These are phyloP conservation scores for Nymphalis polychloros DNA, from an alignment of 2,888 invertebrate species.

Conservation along the genomic window DNA sequence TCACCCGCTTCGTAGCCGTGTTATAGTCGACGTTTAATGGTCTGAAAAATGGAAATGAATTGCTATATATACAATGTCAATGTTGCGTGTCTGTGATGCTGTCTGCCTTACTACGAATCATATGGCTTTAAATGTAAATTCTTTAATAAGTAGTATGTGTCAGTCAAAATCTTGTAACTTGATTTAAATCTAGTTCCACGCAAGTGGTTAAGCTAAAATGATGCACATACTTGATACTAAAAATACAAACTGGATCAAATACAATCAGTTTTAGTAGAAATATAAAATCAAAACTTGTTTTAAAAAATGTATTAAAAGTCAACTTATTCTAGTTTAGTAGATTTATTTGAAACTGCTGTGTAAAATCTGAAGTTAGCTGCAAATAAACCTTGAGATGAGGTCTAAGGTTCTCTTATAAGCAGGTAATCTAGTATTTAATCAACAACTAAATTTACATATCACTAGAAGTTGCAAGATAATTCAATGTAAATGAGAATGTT, in stretches of 20 bases:
- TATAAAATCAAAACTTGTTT: too few species aligned
- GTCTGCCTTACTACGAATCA: conserved; percentile 1
- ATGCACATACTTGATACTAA: too few species aligned
- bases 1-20: conserved; percentile 67
- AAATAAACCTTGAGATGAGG: too few species aligned
- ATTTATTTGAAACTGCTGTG: neutral
- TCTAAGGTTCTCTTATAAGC: too few species aligned
- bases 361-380: neutral
- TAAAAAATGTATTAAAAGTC: too few species aligned
- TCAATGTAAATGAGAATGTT: neutral
- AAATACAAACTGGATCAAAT: too few species aligned
- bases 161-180: too few species aligned
- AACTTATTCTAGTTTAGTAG: neutral
- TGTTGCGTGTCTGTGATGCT: conserved; percentile 56
- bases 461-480: neutral
- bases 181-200: too few species aligned
- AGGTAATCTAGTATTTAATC: neutral
- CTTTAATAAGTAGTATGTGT: conserved; percentile 5
- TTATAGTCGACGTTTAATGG: conserved; percentile 79
- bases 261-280: too few species aligned
- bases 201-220: too few species aligned
- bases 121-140: neutral
- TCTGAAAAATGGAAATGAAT: conserved; percentile 79
- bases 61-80: conserved; percentile 70
- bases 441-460: neutral